phyloP scores from a whole-genome alignment of 2,888 invertebrate species.

The Ecdyonurus torrentis region DNA sequence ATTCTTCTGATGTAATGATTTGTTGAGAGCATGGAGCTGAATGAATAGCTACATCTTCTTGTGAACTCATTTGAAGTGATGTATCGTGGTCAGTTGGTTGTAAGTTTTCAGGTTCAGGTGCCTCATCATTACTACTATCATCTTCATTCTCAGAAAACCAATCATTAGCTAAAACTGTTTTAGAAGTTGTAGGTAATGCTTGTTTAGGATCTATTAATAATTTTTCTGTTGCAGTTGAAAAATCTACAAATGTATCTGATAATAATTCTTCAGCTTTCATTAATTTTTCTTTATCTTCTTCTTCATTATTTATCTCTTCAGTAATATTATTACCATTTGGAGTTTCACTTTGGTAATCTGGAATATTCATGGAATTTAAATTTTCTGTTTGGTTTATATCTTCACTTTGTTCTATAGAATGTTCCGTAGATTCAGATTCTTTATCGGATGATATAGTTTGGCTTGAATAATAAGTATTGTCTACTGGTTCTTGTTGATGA shows the following conservation, averaged over 20 bases:
- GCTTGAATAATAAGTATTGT: neutral
- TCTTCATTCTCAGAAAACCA: slow-evolving; percentile 26
- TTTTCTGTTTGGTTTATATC: neutral
- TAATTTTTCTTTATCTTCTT: slow-evolving; percentile 13
- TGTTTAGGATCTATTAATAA: slow-evolving; percentile 13
- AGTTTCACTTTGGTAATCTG: slow-evolving; percentile 10
- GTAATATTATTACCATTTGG: slow-evolving; percentile 8
- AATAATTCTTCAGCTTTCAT: slow-evolving; percentile 16
- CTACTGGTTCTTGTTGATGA: neutral
- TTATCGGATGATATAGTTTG: neutral
- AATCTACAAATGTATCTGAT: slow-evolving; percentile 17
- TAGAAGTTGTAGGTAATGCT: slow-evolving; percentile 17
- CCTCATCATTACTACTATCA: slow-evolving; percentile 14
- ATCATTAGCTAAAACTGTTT: slow-evolving; percentile 25
- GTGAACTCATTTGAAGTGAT: neutral
- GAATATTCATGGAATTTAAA: slow-evolving; percentile 11
- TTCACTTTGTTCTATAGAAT: neutral
- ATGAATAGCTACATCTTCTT: neutral
- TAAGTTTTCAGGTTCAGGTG: slow-evolving; percentile 2
- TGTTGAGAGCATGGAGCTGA: neutral
- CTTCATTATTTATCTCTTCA: slow-evolving; percentile 12
- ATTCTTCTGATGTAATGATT: neutral
- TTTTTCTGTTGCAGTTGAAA: slow-evolving; percentile 16
- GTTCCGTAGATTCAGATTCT: neutral
- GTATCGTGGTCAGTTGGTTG: neutral